A percentile compares a stretch with the other conserved stretches of the same genome.
Conservation (phyloP, 2,888 invertebrate genomes). For the Brachycybe producta region DNA sequence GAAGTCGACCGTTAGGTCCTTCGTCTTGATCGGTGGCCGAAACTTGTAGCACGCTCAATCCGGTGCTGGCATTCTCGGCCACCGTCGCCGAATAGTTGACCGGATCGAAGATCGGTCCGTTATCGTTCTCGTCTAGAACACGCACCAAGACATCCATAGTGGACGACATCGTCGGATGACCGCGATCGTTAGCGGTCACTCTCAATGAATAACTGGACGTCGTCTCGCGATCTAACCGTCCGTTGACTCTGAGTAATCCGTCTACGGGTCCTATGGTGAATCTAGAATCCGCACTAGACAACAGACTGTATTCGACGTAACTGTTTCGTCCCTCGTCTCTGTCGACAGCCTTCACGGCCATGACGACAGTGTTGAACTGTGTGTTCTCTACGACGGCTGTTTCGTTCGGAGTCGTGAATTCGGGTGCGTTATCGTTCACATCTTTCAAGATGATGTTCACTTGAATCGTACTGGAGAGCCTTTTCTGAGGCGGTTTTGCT, state of each 20-base stretch:
- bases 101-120: constrained; percentile 68
- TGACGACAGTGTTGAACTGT: constrained; percentile 69
- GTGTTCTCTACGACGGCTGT: constrained; percentile 73
- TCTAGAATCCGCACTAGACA: constrained; percentile 39
- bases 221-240: constrained; percentile 71
- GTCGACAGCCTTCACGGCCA: constrained; percentile 77
- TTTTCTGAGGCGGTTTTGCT: constrained; percentile 55
- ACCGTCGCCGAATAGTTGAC: constrained; percentile 80
- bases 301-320: constrained; percentile 70
- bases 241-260: constrained; percentile 70
- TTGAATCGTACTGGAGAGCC: constrained; percentile 74
- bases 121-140: constrained; percentile 78
- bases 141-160: constrained; percentile 54
- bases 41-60: constrained; percentile 67
- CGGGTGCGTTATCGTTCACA: constrained; percentile 82
- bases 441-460: constrained; percentile 76
- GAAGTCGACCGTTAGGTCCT: constrained; percentile 76
- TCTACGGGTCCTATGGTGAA: constrained; percentile 78
- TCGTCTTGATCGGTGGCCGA: constrained; percentile 44
- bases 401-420: constrained; percentile 61
- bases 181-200: constrained; percentile 73
- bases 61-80: constrained; percentile 86
- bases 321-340: constrained; percentile 83
- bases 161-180: constrained; percentile 63
- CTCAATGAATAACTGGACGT: constrained; percentile 58